Base-by-base conservation (phyloP, 92 coral and sea anemone species). In the Epizoanthus ramosus region DNA sequence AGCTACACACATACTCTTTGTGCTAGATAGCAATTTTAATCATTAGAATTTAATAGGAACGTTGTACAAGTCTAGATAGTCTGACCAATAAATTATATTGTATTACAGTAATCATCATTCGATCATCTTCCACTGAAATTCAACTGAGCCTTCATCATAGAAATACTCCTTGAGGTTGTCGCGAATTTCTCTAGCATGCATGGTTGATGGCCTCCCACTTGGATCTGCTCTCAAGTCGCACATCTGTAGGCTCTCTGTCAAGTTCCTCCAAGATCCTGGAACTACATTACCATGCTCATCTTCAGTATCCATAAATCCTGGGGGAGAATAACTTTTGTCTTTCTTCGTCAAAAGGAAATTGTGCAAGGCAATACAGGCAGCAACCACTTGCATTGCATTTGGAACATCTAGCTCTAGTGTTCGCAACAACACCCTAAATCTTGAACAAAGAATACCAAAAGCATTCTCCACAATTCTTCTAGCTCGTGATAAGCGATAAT, bases 51-150 rank as follows among this genome's bases (percentile, higher is more conserved):
- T 67, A 80, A 80, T 64, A 80, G 85, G 84, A 80, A 21, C 43
- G 43, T 37, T 37, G 43, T 37, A 37, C 3, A 37, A 37, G 43
- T 37, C 43, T 37, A 37, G 43, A 37, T 37, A 37, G 43, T 37
- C 43, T 37, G 43, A 37, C 43, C 43, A 37, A 37, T 37, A 37
- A 37, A 37, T 37, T 2, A 60, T 60, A 76, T 76, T 65, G 64
- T 76, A 9, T 53, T 22, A 53, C 19, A 17, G 53, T 52, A 80
- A 65, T 67, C 45, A 80, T 86, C 70, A 87, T 71, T 90, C 88
- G 16, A 80, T 74, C 93, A 90, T 90, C 45, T 59, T 45, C 90
- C 93, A 90, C 53, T 90, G 90, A 83, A 87, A 90, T 19, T 41
- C 68, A 69, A 87, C 84, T 71, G 93, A 90, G 25, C 90, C 90